Conservation (phyloP, 2,888 invertebrate species). For the Disparrhopalites patrizii region DNA sequence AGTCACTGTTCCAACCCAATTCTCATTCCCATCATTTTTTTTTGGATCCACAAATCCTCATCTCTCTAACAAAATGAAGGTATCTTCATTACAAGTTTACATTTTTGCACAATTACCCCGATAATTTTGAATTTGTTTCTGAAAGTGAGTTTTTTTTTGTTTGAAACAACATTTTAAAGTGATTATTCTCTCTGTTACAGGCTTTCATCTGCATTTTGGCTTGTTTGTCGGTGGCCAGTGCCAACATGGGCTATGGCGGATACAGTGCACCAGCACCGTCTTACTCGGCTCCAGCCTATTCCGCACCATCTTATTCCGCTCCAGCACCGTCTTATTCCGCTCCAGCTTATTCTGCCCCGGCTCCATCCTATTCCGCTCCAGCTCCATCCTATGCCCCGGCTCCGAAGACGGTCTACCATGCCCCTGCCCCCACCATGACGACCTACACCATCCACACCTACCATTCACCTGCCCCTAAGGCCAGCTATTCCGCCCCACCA, state of each 20-base stretch:
- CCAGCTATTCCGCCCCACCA: not conserved
- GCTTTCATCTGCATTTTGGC: not conserved
- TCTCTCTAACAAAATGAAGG: too few relatives aligned
- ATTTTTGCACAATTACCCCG: too few relatives aligned
- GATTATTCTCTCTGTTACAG: too few relatives aligned
- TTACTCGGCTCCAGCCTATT: not conserved
- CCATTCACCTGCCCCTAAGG: not conserved
- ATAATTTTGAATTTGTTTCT: too few relatives aligned
- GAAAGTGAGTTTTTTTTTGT: too few relatives aligned
- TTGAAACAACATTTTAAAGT: too few relatives aligned
- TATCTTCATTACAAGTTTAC: too few relatives aligned
- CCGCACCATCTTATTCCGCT: not conserved
- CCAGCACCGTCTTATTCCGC: constrained; percentile 2
- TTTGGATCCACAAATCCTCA: too few relatives aligned
- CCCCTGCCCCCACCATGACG: constrained; percentile 9
- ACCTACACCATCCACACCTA: constrained; percentile 15
- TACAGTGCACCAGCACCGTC: not conserved
- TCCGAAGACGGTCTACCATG: not conserved
- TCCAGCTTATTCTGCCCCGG: not conserved
- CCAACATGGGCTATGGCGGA: not conserved
- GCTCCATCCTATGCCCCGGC: constrained; percentile 3
- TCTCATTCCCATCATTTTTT: too few relatives aligned
- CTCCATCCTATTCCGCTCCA: not conserved
- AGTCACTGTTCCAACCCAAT: too few relatives aligned
- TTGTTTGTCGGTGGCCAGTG: not conserved